Conservation (phyloP, 2,113 vertebrate genomes). For the Aptenodytes forsteri region DNA sequence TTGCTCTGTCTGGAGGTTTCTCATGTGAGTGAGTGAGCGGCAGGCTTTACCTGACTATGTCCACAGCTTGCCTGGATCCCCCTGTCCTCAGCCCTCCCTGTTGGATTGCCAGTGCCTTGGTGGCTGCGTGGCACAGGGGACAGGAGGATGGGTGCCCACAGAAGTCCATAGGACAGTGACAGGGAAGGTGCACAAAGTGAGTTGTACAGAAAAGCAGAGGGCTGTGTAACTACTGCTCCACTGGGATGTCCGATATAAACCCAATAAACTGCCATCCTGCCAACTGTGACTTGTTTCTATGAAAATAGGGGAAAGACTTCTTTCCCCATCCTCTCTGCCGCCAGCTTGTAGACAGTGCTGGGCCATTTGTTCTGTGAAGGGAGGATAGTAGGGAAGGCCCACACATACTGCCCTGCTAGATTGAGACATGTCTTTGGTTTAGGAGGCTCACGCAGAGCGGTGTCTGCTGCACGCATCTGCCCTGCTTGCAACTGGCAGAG, state of each 20-base stretch:
- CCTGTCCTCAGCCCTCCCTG: background rate
- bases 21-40: background rate
- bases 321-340: background rate
- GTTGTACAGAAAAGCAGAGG: background rate
- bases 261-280: background rate
- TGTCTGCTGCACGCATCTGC: background rate
- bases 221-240: background rate
- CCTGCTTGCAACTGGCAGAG: background rate
- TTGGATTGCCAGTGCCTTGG: background rate
- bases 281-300: rapidly evolving
- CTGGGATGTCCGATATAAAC: background rate
- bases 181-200: background rate
- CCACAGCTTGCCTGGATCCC: background rate
- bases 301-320: background rate
- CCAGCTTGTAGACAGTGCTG: background rate
- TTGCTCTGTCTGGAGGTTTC: background rate
- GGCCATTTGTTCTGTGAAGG: background rate
- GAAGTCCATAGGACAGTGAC: background rate
- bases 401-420: background rate
- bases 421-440: background rate
- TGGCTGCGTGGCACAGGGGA: background rate
- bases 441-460: background rate
- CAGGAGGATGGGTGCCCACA: background rate
- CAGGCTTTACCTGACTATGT: background rate
- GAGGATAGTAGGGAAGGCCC: background rate